Percentiles rank a stretch among this genome's conserved stretches.
Conservation (phyloP, 2,113 vertebrate species). For the Seriola dumerili region DNA sequence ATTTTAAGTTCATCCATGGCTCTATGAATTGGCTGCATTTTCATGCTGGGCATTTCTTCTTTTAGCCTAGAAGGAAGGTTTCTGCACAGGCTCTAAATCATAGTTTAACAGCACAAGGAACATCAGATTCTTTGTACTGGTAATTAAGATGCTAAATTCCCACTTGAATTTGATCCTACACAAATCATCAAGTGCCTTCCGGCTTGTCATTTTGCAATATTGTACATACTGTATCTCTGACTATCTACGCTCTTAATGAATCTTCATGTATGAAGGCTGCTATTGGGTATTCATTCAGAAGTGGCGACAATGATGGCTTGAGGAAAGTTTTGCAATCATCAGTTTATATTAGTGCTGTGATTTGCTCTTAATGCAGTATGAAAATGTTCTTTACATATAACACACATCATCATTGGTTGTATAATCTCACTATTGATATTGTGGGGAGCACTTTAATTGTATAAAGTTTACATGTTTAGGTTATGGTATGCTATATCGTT, state of each 20-base stretch:
- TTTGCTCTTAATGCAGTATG: slow-evolving; percentile 61
- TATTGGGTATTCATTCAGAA: slow-evolving; percentile 42
- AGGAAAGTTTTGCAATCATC: slow-evolving; percentile 55
- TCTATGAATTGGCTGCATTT: slow-evolving; percentile 13
- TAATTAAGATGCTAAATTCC: slow-evolving; percentile 51
- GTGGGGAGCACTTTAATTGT: slow-evolving; percentile 79
- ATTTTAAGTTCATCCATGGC: slow-evolving; percentile 24
- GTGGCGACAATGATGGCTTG: slow-evolving; percentile 43
- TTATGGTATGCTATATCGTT: slow-evolving; percentile 55
- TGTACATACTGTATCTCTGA: slow-evolving; percentile 51
- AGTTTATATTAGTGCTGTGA: slow-evolving; percentile 57
- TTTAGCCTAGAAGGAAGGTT: slow-evolving; percentile 6
- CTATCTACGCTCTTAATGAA: slow-evolving; percentile 22
- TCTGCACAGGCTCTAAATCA: slow-evolving; percentile 2
- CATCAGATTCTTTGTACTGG: slow-evolving; percentile 23
- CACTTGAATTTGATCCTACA: slow-evolving; percentile 55
- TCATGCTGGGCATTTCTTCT: slow-evolving; percentile 6
- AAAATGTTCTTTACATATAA: slow-evolving; percentile 49
- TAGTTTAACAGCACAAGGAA: slow-evolving; percentile 20
- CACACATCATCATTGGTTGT: slow-evolving; percentile 47
- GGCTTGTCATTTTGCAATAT: slow-evolving; percentile 74
- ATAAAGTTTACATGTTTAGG: slow-evolving; percentile 75
- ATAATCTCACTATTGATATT: slow-evolving; percentile 65
- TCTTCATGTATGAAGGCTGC: slow-evolving; percentile 37
- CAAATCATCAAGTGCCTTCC: slow-evolving; percentile 81